Percentiles rank a stretch among this genome's conserved stretches.
These are phyloP conservation scores for Agrilus mali DNA, from an alignment of 2,888 invertebrate species.

Conservation along the genomic window DNA sequence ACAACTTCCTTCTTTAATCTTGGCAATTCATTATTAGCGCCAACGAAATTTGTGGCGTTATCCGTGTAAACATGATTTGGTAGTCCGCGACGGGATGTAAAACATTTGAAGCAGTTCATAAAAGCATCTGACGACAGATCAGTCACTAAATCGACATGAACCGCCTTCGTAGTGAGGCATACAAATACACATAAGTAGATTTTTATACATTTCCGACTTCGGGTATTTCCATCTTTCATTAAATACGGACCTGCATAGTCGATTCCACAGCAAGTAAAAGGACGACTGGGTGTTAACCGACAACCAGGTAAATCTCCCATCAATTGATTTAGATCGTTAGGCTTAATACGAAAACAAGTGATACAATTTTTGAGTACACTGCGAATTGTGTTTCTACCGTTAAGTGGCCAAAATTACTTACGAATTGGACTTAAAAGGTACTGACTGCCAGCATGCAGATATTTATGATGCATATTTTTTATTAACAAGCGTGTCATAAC, in stretches of 20 bases:
- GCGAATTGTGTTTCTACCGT: constrained; percentile 4
- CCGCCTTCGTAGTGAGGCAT: constrained; percentile 17
- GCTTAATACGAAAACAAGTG: constrained; percentile 4
- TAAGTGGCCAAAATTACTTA: constrained; percentile 6
- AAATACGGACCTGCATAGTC: constrained; percentile 19
- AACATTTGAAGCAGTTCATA: constrained; percentile 9
- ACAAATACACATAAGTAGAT: constrained; percentile 14
- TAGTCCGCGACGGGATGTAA: constrained; percentile 9
- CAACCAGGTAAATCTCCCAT: constrained; percentile 19
- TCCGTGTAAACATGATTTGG: not conserved
- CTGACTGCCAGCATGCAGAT: constrained; percentile 9
- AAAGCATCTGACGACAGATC: constrained; percentile 10
- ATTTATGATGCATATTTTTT: constrained; percentile 7
- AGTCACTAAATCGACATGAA: constrained; percentile 10
- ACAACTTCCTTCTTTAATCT: too few species aligned
- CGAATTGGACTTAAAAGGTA: constrained; percentile 5
- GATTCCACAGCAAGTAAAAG: constrained; percentile 16
- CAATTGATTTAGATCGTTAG: not conserved
- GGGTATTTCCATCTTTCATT: constrained; percentile 9
- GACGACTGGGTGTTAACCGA: constrained; percentile 12
- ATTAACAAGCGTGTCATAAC: constrained; percentile 8
- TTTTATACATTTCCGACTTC: constrained; percentile 8
- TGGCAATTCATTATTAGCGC: constrained; percentile 10
- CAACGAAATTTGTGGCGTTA: constrained; percentile 10
- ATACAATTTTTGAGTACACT: constrained; percentile 3